These are phyloP conservation scores for Busseola fusca DNA, from an alignment of 2,888 invertebrate genomes.

Conservation along the genomic window DNA sequence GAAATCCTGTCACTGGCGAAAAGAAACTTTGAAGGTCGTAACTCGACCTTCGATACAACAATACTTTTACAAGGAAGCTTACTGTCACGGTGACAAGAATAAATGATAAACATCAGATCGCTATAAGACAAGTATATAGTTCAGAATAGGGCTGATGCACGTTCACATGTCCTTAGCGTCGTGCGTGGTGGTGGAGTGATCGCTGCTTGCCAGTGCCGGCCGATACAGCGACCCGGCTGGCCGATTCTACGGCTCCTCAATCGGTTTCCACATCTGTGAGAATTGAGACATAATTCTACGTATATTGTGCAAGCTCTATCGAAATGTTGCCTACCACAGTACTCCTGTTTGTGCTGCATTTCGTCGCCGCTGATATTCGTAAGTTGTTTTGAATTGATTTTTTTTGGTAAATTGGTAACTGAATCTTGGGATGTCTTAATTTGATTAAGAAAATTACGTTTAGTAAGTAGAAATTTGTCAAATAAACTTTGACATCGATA, in stretches of 20 bases:
- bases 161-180: conserved; percentile 72
- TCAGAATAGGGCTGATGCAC: conserved; percentile 73
- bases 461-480: background rate
- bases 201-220: conserved; percentile 77
- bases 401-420: background rate
- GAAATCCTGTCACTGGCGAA: background rate
- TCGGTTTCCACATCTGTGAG: conserved; percentile 65
- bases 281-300: conserved; percentile 69
- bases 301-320: conserved; percentile 74
- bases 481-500: background rate
- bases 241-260: conserved; percentile 71
- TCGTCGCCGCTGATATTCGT: conserved; percentile 83
- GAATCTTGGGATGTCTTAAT: background rate
- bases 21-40: background rate
- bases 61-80: conserved; percentile 26
- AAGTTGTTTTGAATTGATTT: conserved; percentile 65
- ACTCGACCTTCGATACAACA: background rate
- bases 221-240: conserved; percentile 81
- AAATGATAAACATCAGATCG: conserved; percentile 36
- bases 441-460: background rate
- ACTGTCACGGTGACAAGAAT: conserved; percentile 5
- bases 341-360: conserved; percentile 78
- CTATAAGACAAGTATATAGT: conserved; percentile 52
- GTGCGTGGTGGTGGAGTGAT: conserved; percentile 67
- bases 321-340: conserved; percentile 77